Base-by-base conservation (phyloP, 2,888 invertebrate species). In the Cheilosia vernalis region DNA sequence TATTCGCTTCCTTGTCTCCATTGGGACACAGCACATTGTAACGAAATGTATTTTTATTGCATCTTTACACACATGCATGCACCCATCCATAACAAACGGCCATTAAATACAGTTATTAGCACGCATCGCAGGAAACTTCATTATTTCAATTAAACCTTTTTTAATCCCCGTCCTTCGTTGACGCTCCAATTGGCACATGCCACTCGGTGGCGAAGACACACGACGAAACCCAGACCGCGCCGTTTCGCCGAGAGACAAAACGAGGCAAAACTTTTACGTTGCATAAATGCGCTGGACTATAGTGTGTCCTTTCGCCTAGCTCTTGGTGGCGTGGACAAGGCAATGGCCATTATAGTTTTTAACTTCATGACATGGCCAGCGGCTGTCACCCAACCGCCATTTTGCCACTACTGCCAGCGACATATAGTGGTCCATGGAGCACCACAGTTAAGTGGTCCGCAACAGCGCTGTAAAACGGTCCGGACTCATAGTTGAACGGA, bases 61-160 rank as follows among this genome's bases (percentile, higher is more conserved):
- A 10, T 33, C 27, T 30, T 30, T 47, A 19, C 33, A 55, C 56
- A 30, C 64, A 55, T 33, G 21, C 51, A 53, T 21, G 4, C 21
- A 10, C 51, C 67, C 69, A 37, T 40, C 24, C 55, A 61, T 70
- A 44, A 74, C 47, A 69, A 69, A 80, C 53, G 70, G 47, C 49
- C 76, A 80, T 80, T 85, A 76, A 85, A 85, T 80, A 60, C 66
- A 80, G 64, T 84, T 84, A 76, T 72, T 76, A 85, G 72, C 67
- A 85, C 85, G 85, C 85, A 81, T 85, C 81, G 70, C 40, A 85
- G 67, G 56, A 77, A 76, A 85, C 67, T 81, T 77, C 76, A 85
- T 85, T 85, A 77, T 70, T 67, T 77, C 81, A 80, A 85, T 85
- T 85, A 85, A 85, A 72, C 17, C 60, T 47, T 76, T 76, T 81